Base-by-base conservation (phyloP, 2,888 invertebrate genomes). In the Lasioglossum vierecki region DNA sequence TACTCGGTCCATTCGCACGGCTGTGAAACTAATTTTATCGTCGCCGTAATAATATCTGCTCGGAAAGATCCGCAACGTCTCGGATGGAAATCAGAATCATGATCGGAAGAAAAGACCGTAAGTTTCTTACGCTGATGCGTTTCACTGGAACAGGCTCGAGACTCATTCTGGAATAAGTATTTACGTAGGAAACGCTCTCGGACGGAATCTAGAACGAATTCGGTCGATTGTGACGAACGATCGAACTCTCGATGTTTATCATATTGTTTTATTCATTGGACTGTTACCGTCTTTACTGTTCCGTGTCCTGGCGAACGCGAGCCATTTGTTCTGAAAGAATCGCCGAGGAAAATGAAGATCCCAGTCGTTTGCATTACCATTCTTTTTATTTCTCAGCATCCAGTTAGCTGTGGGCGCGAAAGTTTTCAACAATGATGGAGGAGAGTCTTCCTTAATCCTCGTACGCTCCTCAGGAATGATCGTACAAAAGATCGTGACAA, bases 201-300 rank as follows among this genome's bases (percentile, higher is more conserved):
- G 70, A 68, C 41, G 83, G 88, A 88, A 89, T 89, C 90, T 90
- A 74, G 89, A 90, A 80, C 90, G 79, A 68, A 88, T 75, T 79
- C 88, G 80, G 84, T 90, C 88, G 83, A 83, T 84, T 78, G 87
- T 80, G 85, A 90, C 90, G 88, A 88, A 89, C 82, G 90, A 90
- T 90, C 88, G 85, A 77, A 84, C 79, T 76, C 82, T 79, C 80
- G 76, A 77, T 87, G 83, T 79, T 90, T 87, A 88, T 86, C 86
- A 89, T 87, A 88, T 89, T 89, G 89, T 89, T 90, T 90, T 90
- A 90, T 90, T 90, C 90, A 90, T 86, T 35, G 35, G 75, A 68
- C 84, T 80, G 78, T 90, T 85, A 89, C 78, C 76, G 74, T 83
- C 85, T 74, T 90, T 85, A 87, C 70, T 79, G 83, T 87, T 87